Base-by-base conservation (phyloP, 2,113 vertebrate genomes). In the Bufo gargarizans region DNA sequence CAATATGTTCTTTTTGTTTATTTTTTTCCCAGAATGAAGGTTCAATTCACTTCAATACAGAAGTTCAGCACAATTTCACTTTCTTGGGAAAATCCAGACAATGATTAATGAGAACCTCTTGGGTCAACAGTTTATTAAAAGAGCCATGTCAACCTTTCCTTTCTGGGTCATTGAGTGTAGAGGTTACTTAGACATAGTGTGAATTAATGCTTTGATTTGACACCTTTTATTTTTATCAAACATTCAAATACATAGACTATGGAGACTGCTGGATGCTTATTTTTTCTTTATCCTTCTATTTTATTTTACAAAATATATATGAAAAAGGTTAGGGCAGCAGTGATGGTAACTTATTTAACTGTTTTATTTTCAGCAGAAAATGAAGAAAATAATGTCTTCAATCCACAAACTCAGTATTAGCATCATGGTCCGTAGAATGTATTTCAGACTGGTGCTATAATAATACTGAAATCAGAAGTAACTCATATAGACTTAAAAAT, bases 1-100 rank as follows among this genome's bases (percentile, higher is more conserved):
- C 72, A 76, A 76, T 76, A 76, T 49, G 72, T 76, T 76, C 72
- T 49, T 76, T 20, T 76, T 76, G 72, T 76, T 76, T 76, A 76
- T 49, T 76, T 76, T 74, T 76, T 50, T 14, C 13, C 72, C 72
- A 76, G 47, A 76, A 49, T 76, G 45, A 76, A 76, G 50, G 72
- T 76, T 76, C 45, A 76, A 76, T 76, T 76, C 72, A 17, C 49
- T 76, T 76, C 72, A 74, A 74, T 74, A 47, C 43, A 76, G 47
- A 76, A 76, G 72, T 76, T 76, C 72, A 50, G 45, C 20, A 76
- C 72, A 76, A 76, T 76, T 76, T 76, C 10, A 76, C 45, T 76
- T 76, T 76, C 72, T 76, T 49, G 72, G 50, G 47, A 1, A 76
- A 76, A 76, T 17, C 72, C 72, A 76, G 72, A 76, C 72, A 50